Conservation (phyloP, 1,140 invertebrate species). For the Chymomyza costata region DNA sequence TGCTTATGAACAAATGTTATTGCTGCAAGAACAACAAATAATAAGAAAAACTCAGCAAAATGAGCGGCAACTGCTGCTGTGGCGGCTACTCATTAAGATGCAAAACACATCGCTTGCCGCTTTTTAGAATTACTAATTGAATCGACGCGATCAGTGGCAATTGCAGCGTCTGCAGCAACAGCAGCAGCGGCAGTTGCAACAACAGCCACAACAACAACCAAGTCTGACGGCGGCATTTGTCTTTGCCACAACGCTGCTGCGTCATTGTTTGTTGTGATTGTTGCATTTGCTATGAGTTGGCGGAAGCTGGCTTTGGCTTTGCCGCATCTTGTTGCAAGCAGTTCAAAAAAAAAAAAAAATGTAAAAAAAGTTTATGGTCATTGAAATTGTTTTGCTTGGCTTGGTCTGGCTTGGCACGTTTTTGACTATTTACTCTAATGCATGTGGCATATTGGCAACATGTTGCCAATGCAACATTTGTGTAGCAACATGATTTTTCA, state of each 20-base stretch:
- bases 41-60: conserved; percentile 11
- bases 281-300: conserved; percentile 3
- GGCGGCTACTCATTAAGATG: conserved; percentile 58
- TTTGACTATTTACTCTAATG: too few relatives aligned
- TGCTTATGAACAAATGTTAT: conserved; percentile 49
- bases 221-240: conserved; percentile 16
- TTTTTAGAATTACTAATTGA: conserved; percentile 75
- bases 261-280: conserved; percentile 42
- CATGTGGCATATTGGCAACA: conserved; percentile 16
- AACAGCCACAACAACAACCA: conserved; percentile 24
- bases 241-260: conserved; percentile 14
- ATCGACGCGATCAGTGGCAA: conserved; percentile 71
- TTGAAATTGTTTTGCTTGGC: background rate
- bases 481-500: conserved; percentile 62
- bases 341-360: background rate
- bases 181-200: conserved; percentile 25
- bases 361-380: too few relatives aligned
- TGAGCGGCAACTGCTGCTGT: conserved; percentile 5
- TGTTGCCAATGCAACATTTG: conserved; percentile 38
- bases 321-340: conserved; percentile 13
- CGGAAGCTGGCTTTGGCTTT: conserved; percentile 9
- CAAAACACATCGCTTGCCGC: conserved; percentile 66
- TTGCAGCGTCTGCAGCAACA: conserved; percentile 43
- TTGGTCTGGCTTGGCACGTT: too few relatives aligned
- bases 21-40: conserved; percentile 30